These are phyloP conservation scores for Aviceda subcristata DNA, from an alignment of 2,113 vertebrate genomes.

Conservation along the genomic window DNA sequence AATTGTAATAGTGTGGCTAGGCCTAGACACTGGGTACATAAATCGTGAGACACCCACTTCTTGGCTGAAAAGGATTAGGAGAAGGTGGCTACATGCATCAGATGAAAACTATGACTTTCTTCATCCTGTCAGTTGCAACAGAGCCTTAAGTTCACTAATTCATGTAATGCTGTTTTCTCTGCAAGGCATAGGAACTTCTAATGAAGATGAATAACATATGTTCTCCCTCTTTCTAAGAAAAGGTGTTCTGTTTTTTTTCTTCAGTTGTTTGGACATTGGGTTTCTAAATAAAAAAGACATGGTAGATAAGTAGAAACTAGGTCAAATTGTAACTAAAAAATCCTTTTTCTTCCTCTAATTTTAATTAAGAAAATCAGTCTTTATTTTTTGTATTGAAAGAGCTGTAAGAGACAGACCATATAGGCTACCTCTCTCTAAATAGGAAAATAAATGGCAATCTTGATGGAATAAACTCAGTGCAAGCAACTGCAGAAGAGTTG, in stretches of 20 bases:
- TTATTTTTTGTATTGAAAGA: background rate
- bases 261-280: background rate
- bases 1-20: background rate
- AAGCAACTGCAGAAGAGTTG: background rate
- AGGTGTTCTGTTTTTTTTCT: background rate
- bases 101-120: background rate
- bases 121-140: background rate
- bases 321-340: background rate
- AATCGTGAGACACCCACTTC: background rate
- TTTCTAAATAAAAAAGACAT: background rate
- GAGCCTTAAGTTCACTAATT: background rate
- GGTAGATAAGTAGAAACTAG: background rate
- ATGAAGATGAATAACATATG: background rate
- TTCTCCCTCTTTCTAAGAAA: background rate
- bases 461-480: background rate
- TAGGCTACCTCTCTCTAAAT: background rate
- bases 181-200: background rate
- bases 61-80: background rate
- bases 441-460: background rate
- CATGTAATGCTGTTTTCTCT: background rate
- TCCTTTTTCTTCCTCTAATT: background rate
- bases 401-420: background rate
- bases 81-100: background rate
- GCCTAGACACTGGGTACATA: background rate
- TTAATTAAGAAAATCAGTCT: background rate